These are phyloP conservation scores for Thermophis baileyi DNA, from an alignment of 2,113 vertebrate genomes.

Conservation along the genomic window DNA sequence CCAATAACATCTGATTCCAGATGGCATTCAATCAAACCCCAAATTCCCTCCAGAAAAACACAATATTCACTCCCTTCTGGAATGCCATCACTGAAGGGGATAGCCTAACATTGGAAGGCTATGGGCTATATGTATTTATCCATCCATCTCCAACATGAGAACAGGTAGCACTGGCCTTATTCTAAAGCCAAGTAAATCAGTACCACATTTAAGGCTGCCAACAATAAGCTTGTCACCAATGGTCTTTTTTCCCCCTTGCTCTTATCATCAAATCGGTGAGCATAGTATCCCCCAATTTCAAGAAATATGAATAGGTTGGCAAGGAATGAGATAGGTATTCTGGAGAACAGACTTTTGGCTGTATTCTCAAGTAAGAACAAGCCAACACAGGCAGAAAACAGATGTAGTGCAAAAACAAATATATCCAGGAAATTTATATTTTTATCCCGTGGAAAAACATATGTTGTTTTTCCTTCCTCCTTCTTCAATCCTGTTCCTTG, in stretches of 20 bases:
- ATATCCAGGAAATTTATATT: neutral
- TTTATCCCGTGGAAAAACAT: neutral
- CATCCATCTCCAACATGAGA: neutral
- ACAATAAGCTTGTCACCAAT: neutral
- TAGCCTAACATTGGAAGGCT: neutral
- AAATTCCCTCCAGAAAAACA: neutral
- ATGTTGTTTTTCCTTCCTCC: neutral
- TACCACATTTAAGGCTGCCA: neutral
- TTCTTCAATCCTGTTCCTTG: neutral
- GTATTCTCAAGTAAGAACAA: neutral
- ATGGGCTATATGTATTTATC: neutral
- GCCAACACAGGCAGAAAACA: neutral
- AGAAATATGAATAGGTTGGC: neutral
- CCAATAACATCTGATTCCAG: neutral
- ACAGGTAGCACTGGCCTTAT: no score
- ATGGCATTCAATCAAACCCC: neutral
- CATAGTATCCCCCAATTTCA: neutral
- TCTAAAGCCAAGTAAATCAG: neutral
- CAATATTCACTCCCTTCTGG: neutral
- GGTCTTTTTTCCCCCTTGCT: neutral
- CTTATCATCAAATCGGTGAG: neutral
- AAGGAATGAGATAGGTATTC: neutral
- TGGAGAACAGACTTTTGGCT: neutral
- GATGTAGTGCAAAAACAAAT: neutral
- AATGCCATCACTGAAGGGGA: neutral